Evolutionary conservation across 2,888 invertebrate genomes (phyloP), one percentile per base, ranked within the genome.

Genomic region (Chalcis sispes): DNA sequence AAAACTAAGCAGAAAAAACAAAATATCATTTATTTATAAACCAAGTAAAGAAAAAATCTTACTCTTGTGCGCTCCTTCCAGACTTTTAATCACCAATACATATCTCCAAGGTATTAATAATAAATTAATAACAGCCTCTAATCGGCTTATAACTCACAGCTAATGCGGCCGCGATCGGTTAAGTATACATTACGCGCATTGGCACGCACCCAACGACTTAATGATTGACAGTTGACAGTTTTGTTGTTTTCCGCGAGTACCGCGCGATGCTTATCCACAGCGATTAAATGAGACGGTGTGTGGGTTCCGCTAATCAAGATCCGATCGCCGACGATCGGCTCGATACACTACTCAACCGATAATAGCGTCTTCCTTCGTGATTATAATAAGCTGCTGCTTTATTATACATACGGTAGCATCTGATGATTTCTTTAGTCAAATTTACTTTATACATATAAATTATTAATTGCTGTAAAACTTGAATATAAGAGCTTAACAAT

Each of bases 261-360:
- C 15, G 74, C 75, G 40, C 18, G 46, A 46, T 13, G 42, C 66
- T 79, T 79, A 73, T 77, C 77, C 18, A 7, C 50, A 54, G 13
- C 25, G 25, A 23, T 25, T 3, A 36, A 65, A 40, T 8, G 36
- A 36, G 50, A 52, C 52, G 15, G n/a, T 10, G 13, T 59, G 50
- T 72, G 74, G 79, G 76, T 81, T 82, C 81, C 79, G 72, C 80
- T 79, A 80, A 82, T 82, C 81, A 79, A 82, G 82, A 82, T 82
- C 50, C 78, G 79, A 81, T 81, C 79, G 75, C 1, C 36, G 59
- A n/a, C n/a, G n/a, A n/a, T 58, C 32, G 76, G 13, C 25, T 23
- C 5, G 29, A 15, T 71, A 64, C 25, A 59, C 66, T 32, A 10
- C 13, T 23, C 59, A 27, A 71, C 25, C 59, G 62, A 27, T 70